phyloP scores from a whole-genome alignment of 2,113 vertebrate genomes.

The Rhinoderma darwinii region DNA sequence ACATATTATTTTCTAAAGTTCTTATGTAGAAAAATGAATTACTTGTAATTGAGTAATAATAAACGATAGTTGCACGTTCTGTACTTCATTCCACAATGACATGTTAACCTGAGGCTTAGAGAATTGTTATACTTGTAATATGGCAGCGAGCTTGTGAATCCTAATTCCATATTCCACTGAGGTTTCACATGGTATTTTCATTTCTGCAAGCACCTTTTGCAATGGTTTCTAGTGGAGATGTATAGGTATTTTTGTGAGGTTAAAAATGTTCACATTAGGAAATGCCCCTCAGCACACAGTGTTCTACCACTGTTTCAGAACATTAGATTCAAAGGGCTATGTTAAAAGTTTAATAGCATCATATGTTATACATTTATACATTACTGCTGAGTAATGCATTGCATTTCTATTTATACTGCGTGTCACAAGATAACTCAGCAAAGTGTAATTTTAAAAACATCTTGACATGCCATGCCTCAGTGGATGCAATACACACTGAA shows the following conservation, averaged over 20 bases:
- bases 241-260: conserved; percentile 49
- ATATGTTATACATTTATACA: conserved; percentile 53
- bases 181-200: conserved; percentile 14
- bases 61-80: conserved; percentile 29
- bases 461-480: conserved; percentile 50
- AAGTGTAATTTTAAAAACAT: conserved; percentile 56
- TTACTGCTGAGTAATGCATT: conserved; percentile 45
- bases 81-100: conserved; percentile 3
- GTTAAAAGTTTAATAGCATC: conserved; percentile 54
- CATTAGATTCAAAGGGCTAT: conserved; percentile 55
- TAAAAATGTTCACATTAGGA: conserved; percentile 53
- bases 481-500: background rate
- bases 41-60: conserved; percentile 29
- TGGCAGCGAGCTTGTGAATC: conserved; percentile 20
- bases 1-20: conserved; percentile 8
- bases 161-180: background rate
- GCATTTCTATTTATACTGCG: conserved; percentile 28
- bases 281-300: conserved; percentile 51
- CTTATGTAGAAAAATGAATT: conserved; percentile 27
- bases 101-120: background rate
- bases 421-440: conserved; percentile 41
- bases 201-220: conserved; percentile 24
- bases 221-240: conserved; percentile 24
- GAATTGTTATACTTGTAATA: background rate
- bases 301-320: conserved; percentile 55